A percentile compares a stretch with the other conserved stretches of the same genome.
Conservation (phyloP, 2,888 invertebrate species). For the Geotrupes spiniger region DNA sequence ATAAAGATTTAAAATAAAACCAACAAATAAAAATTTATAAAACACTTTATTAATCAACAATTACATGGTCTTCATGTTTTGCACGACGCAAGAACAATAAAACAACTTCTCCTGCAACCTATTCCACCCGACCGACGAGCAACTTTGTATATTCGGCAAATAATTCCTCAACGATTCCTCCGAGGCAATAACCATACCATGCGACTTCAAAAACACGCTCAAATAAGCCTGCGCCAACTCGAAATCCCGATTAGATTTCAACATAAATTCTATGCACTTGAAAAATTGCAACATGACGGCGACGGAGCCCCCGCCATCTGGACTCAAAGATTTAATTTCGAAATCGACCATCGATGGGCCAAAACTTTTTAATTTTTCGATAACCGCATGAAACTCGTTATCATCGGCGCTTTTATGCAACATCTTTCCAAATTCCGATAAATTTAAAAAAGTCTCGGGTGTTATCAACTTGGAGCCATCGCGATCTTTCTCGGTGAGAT, state of each 20-base stretch:
- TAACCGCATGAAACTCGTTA: conserved; percentile 56
- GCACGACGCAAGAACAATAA: conserved; percentile 73
- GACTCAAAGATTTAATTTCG: conserved; percentile 78
- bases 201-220: conserved; percentile 80
- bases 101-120: conserved; percentile 66
- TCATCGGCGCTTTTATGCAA: conserved; percentile 54
- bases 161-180: conserved; percentile 55
- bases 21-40: no score
- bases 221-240: conserved; percentile 90
- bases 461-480: conserved; percentile 55
- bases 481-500: conserved; percentile 54
- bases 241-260: conserved; percentile 76
- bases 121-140: conserved; percentile 63
- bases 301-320: conserved; percentile 69
- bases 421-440: conserved; percentile 67
- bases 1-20: no score
- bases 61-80: conserved; percentile 47
- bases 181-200: conserved; percentile 61
- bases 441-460: conserved; percentile 60
- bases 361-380: conserved; percentile 64
- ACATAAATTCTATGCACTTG: conserved; percentile 65
- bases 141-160: conserved; percentile 58
- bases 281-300: conserved; percentile 76
- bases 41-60: no score
- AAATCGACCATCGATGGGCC: conserved; percentile 84